Evolutionary conservation across 2,888 invertebrate species (phyloP), one percentile per base, ranked within the genome.

Genomic region (Norana najaformis): DNA sequence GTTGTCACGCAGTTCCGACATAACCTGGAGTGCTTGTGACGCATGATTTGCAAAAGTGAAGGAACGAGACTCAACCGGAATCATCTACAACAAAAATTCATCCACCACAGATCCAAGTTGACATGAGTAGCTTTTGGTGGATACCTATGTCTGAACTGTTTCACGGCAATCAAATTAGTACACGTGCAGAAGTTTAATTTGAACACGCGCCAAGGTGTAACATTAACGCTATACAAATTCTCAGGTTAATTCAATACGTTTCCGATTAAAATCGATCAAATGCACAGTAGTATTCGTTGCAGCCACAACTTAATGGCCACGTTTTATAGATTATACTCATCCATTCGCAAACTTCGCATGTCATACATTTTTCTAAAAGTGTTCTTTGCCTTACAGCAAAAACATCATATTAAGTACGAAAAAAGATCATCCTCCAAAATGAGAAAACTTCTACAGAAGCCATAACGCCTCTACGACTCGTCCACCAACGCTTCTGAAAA

Each of bases 31-130:
- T 35, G 94, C 94, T 91, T 92, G 92, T 90, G 93, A 93, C 13
- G 93, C 93, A 91, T 94, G 94, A 88, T 92, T 92, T n/a, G 93
- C 93, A 35, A 94, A 92, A n/a, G 93, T 92, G 90, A 94, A 94
- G 20, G 93, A 93, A 83, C 94, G 92, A 8, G 94, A 93, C 85
- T 94, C 94, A n/a, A 91, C 83, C 18, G 92, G 92, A 90, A 94
- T 94, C 94, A 94, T 94, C 88, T 69, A 90, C 83, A 88, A 69
- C 35, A 20, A 69, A 53, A 85, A 85, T 36, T 85, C 16, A 37
- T 20, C 30, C 53, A 53, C 53, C 53, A 53, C 18, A 16, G 23
- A 53, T 83, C 34, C 13, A 14, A 83, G 14, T 83, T 83, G 34
- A 83, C 18, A 35, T 20, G 83, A 3, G 23, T n/a, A n/a, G 13